Percentiles rank a stretch among this genome's conserved stretches.
phyloP scores from a whole-genome alignment of 2,888 invertebrate genomes.

The Corbicula japonica region DNA sequence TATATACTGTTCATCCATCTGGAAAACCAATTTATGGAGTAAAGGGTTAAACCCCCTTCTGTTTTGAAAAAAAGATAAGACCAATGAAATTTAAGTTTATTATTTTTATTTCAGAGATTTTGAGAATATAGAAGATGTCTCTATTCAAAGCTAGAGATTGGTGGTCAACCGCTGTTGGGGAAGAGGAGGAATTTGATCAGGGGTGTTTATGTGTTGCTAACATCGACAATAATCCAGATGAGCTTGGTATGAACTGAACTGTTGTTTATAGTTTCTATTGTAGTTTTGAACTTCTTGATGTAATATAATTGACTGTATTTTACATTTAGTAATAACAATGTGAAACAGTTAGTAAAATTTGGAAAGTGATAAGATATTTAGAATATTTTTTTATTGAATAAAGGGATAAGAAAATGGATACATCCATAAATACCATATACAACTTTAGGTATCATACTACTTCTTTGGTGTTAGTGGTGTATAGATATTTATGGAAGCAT shows the following conservation, averaged over 20 bases:
- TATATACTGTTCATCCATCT: not conserved
- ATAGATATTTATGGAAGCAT: too few species aligned
- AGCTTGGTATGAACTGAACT: constrained; percentile 77
- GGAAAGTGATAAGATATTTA: too few species aligned
- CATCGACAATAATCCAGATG: constrained; percentile 86
- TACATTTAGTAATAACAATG: too few species aligned
- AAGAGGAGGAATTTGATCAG: constrained; percentile 89
- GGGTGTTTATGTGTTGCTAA: constrained; percentile 87
- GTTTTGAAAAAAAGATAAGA: not conserved
- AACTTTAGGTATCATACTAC: too few species aligned
- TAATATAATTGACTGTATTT: too few species aligned
- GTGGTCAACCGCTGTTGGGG: constrained; percentile 93
- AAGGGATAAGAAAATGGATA: too few species aligned
- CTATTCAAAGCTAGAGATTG: constrained; percentile 96
- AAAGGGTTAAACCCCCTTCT: not conserved
- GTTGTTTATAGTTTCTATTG: too few species aligned
- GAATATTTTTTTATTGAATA: too few species aligned
- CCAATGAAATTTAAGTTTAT: not conserved
- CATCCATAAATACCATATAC: too few species aligned
- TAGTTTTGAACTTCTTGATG: too few species aligned
- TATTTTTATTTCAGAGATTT: not conserved
- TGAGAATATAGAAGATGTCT: constrained; percentile 90
- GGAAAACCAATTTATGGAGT: not conserved
- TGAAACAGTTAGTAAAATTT: too few species aligned
- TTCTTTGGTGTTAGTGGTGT: too few species aligned